These are phyloP conservation scores for Bolborhynchus lineola DNA, from an alignment of 2,113 vertebrate species.

Conservation along the genomic window DNA sequence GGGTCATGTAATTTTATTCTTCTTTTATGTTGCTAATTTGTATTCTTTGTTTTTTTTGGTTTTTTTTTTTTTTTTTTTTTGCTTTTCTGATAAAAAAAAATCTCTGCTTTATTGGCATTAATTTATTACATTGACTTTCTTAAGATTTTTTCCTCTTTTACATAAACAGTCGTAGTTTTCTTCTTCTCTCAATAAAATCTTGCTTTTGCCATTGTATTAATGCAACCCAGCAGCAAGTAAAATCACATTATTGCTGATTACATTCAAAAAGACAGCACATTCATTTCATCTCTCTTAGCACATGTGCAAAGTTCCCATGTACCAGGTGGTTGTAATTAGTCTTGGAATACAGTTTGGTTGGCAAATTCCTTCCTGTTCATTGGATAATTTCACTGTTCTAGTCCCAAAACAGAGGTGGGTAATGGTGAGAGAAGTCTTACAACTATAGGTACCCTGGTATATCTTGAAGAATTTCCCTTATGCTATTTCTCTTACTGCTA, in stretches of 20 bases:
- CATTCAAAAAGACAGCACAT: slow-evolving; percentile 47
- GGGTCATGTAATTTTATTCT: not conserved
- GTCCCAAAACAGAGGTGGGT: not conserved
- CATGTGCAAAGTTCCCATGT: not conserved
- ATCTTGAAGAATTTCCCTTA: not conserved
- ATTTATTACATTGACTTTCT: not conserved
- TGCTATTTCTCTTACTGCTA: not conserved
- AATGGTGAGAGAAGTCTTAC: not conserved
- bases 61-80: not conserved
- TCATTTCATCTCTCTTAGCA: slow-evolving; percentile 24
- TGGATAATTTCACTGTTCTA: not conserved
- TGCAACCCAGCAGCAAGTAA: slow-evolving; percentile 31
- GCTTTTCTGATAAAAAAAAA: not conserved
- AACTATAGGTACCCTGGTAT: not conserved
- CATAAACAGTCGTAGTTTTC: not conserved
- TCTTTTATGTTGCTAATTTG: not conserved
- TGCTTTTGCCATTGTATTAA: not conserved
- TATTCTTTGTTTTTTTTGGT: not conserved
- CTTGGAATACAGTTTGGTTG: slow-evolving; percentile 42
- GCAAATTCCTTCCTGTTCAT: slow-evolving; percentile 32
- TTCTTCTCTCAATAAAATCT: not conserved
- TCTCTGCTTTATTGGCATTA: not conserved
- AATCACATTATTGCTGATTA: slow-evolving; percentile 34
- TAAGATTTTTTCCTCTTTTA: not conserved
- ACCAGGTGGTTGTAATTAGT: slow-evolving; percentile 69